Evolutionary conservation across 2,113 vertebrate species (phyloP).

Genomic region (Arvicanthis niloticus): DNA sequence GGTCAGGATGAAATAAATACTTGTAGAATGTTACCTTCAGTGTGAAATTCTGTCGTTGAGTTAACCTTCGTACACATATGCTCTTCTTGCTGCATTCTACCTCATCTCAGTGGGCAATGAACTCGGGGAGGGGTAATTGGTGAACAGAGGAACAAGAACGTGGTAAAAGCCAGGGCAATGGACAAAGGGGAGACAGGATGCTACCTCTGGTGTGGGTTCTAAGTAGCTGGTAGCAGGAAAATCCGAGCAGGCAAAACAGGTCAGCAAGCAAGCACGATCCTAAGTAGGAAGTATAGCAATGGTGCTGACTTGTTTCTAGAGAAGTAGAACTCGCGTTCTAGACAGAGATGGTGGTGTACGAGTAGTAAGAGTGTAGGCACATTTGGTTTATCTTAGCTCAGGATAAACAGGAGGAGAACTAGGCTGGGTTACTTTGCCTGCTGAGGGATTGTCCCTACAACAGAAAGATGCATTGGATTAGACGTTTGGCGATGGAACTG

Average conservation of each 20-base stretch:
- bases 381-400: background rate
- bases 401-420: background rate
- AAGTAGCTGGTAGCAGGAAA: background rate
- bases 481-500: background rate
- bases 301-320: background rate
- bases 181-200: background rate
- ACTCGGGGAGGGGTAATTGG: background rate
- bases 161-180: background rate
- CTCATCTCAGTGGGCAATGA: conserved; percentile 7
- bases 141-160: conserved; percentile 10
- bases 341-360: background rate
- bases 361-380: background rate
- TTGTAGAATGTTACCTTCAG: conserved; percentile 68
- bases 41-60: conserved; percentile 66
- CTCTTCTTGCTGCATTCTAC: conserved; percentile 8
- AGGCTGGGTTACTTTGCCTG: too few species aligned
- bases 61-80: background rate
- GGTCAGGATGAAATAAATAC: conserved; percentile 85
- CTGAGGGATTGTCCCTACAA: background rate
- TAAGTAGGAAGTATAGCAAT: background rate
- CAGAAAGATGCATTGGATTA: background rate
- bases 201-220: background rate
- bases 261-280: background rate
- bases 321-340: background rate
- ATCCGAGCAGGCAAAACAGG: background rate